Evolutionary conservation across 2,797 vertebrate genomes (phyloP), one percentile per base, ranked within the genome.

Genomic region (Antennarius maculatus): DNA sequence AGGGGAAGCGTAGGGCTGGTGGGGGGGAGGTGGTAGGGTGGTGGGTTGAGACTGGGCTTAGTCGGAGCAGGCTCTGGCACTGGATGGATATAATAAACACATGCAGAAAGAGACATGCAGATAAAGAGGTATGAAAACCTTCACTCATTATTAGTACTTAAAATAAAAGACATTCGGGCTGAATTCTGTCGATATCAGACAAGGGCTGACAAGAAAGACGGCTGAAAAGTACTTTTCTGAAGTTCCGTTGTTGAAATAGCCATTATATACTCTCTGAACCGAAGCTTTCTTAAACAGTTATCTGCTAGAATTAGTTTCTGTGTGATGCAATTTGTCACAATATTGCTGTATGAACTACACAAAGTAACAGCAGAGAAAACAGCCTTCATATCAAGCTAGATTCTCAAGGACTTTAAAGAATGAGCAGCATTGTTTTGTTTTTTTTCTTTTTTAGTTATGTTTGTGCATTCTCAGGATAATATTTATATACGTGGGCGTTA

Each of bases 31-130:
- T 86, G 82, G 75, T 80, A 93, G 93, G 95, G 94, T 92, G 95
- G 94, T 92, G 95, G 95, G 94, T 93, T 95, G 89, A 95, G 93
- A 94, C 94, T 95, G 94, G 92, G 94, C 94, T 95, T 96, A 93
- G 78, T 71, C 75, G 86, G 84, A 84, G 93, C 92, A 93, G 95
- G 92, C 94, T 97, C 96, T 97, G 96, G 96, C 96, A 97, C 96
- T 98, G 77, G 66, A 88, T 80, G 74, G 86, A 86, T 71, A 71
- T 50, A 79, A 83, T 55, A 85, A 72, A 66, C 50, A 69, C 56
- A 77, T n/a, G 73, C 48, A 66, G 70, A 76, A 56, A 86, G 51
- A 88, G 66, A 86, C 74, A 91, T 56, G 70, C 68, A 85, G 65
- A 79, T 42, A 76, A 75, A 66, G 86, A 74, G 57, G 69, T 58